Conservation (phyloP, 2,888 invertebrate genomes). For the Gymnosoma rotundatum region DNA sequence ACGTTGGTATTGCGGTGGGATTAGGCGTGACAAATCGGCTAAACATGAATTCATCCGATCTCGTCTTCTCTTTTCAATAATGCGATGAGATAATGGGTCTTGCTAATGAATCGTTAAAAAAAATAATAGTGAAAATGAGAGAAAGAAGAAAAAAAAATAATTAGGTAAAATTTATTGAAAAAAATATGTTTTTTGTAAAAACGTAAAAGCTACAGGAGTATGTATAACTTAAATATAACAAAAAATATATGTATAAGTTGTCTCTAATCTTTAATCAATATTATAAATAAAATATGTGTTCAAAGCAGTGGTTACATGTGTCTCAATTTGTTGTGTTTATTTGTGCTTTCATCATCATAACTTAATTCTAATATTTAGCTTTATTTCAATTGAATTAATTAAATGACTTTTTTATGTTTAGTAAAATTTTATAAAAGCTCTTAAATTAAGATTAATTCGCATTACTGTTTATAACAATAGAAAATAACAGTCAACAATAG, state of each 20-base stretch:
- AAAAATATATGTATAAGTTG: too few relatives aligned
- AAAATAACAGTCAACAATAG: too few relatives aligned
- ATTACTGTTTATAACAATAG: too few relatives aligned
- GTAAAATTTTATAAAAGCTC: too few relatives aligned
- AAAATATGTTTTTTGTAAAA: not conserved
- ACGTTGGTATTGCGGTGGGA: slow-evolving; percentile 95
- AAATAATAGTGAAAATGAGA: slow-evolving; percentile 14
- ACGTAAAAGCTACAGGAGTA: not conserved
- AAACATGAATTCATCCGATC: slow-evolving; percentile 99
- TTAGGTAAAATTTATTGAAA: not conserved
- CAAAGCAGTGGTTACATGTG: not conserved
- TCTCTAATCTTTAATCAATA: too few relatives aligned
- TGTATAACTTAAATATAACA: too few relatives aligned
- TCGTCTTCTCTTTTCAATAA: slow-evolving; percentile 96
- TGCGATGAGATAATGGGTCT: slow-evolving; percentile 98
- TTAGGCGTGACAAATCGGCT: slow-evolving; percentile 95
- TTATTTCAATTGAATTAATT: not conserved
- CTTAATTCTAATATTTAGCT: not conserved
- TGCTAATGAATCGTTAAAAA: slow-evolving; percentile 83
- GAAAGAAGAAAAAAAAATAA: slow-evolving; percentile 2
- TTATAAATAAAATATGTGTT: too few relatives aligned
- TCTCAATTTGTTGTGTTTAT: not conserved
- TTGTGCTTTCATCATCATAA: not conserved
- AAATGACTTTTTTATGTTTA: too few relatives aligned
- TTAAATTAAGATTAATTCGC: too few relatives aligned